Evolutionary conservation across 1,140 invertebrate genomes (phyloP).

Genomic region (Drosophila sp.): DNA sequence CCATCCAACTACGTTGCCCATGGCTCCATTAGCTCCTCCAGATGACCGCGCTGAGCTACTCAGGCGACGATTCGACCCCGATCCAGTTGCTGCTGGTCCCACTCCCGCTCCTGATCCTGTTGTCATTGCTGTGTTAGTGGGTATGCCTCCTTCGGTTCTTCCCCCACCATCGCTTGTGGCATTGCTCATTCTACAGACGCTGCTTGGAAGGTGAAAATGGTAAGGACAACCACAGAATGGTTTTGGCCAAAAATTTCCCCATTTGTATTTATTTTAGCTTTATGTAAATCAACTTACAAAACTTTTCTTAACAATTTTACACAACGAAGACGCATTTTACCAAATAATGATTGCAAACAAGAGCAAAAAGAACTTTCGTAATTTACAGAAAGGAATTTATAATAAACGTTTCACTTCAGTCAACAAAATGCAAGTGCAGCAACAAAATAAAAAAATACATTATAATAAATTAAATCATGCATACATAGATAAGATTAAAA

Average conservation of each 20-base stretch:
- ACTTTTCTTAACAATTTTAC: conserved; percentile 39
- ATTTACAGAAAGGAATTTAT: conserved; percentile 43
- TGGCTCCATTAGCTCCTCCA: conserved; percentile 84
- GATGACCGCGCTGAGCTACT: conserved; percentile 84
- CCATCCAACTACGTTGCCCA: conserved; percentile 90
- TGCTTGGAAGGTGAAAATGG: conserved; percentile 46
- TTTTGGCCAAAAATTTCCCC: conserved; percentile 28
- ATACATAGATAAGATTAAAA: conserved; percentile 43
- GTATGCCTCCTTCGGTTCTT: conserved; percentile 30
- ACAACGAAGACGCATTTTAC: conserved; percentile 47
- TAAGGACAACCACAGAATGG: conserved; percentile 50
- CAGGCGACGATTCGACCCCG: conserved; percentile 87
- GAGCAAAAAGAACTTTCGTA: conserved; percentile 35
- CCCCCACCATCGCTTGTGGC: conserved; percentile 51
- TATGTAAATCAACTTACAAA: conserved; percentile 48
- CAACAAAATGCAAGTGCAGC: conserved; percentile 38
- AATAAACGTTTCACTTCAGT: conserved; percentile 24
- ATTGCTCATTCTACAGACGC: conserved; percentile 71
- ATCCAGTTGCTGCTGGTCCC: conserved; percentile 84
- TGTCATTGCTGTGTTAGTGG: not conserved
- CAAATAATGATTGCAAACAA: conserved; percentile 29
- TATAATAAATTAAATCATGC: conserved; percentile 36
- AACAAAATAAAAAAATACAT: conserved; percentile 22
- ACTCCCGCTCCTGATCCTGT: conserved; percentile 24
- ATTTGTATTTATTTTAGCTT: not conserved